Percentiles rank a stretch among this genome's conserved stretches.
These are phyloP conservation scores for Lepidurus couesii DNA, from an alignment of 1,140 invertebrate genomes.

Conservation along the genomic window DNA sequence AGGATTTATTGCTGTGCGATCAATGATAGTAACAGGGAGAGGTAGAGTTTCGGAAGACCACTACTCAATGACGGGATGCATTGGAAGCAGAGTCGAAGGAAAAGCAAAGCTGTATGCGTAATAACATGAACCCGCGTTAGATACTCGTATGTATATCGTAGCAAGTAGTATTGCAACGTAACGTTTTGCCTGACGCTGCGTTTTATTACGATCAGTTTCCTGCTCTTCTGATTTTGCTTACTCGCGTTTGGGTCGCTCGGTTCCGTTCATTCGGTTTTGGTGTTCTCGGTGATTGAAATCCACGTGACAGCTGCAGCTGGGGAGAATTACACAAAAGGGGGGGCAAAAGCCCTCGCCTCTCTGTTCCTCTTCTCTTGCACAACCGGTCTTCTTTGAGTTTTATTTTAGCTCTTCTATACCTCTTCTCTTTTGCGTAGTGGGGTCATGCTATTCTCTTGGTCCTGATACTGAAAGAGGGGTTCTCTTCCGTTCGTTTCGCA, in stretches of 20 bases:
- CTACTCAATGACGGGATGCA: neutral
- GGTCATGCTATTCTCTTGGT: neutral
- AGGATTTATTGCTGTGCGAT: neutral
- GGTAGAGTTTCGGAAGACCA: too few species aligned
- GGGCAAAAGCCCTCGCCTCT: neutral
- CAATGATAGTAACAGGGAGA: neutral
- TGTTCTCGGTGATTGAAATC: neutral
- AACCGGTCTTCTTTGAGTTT: neutral
- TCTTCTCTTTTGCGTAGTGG: neutral
- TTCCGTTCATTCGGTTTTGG: neutral
- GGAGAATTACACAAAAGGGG: conserved; percentile 11
- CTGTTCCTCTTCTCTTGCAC: conserved; percentile 5
- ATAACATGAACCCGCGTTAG: neutral
- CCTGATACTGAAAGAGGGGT: neutral
- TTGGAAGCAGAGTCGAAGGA: neutral
- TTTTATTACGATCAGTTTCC: neutral
- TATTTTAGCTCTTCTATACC: conserved; percentile 11
- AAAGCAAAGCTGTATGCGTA: neutral
- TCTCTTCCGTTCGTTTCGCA: conserved; percentile 6
- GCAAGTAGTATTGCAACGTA: neutral
- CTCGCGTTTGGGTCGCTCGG: neutral
- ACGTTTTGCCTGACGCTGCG: neutral
- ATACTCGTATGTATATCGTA: neutral
- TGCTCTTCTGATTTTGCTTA: neutral
- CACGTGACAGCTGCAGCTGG: conserved; percentile 20